Evolutionary conservation across 2,888 invertebrate species (phyloP).

Genomic region (Dynastes hyllus): DNA sequence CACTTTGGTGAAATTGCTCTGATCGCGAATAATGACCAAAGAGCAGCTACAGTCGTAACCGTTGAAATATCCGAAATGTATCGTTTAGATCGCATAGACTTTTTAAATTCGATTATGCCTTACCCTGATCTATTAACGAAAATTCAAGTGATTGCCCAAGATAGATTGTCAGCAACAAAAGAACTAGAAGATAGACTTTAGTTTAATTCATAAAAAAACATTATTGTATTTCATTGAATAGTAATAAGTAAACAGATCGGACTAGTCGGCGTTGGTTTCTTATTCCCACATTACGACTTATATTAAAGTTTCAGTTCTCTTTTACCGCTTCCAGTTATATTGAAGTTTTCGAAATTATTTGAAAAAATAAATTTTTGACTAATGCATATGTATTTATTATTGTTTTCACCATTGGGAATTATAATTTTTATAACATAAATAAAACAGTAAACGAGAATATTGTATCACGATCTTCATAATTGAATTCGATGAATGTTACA

Average conservation of each 20-base stretch:
- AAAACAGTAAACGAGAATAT: too few relatives aligned
- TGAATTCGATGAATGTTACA: too few relatives aligned
- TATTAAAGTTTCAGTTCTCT: too few relatives aligned
- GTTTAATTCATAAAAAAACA: background rate
- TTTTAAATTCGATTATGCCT: conserved; percentile 68
- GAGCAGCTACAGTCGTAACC: conserved; percentile 69
- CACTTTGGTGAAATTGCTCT: conserved; percentile 73
- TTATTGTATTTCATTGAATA: background rate
- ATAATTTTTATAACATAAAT: too few relatives aligned
- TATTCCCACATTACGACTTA: background rate
- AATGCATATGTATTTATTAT: too few relatives aligned
- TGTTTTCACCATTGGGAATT: too few relatives aligned
- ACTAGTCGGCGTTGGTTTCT: background rate
- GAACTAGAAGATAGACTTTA: conserved; percentile 35
- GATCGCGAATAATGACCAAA: conserved; percentile 63
- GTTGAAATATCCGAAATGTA: conserved; percentile 70
- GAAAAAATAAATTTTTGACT: too few relatives aligned
- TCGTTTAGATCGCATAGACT: conserved; percentile 68
- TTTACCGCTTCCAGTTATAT: too few relatives aligned
- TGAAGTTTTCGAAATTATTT: too few relatives aligned
- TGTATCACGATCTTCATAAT: too few relatives aligned
- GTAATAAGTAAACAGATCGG: background rate
- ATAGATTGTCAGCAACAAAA: conserved; percentile 53
- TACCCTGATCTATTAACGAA: conserved; percentile 71
- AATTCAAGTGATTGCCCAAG: conserved; percentile 71